A percentile compares a stretch with the other conserved stretches of the same genome.
phyloP scores from a whole-genome alignment of 2,888 invertebrate genomes.

The Urechis unicinctus region DNA sequence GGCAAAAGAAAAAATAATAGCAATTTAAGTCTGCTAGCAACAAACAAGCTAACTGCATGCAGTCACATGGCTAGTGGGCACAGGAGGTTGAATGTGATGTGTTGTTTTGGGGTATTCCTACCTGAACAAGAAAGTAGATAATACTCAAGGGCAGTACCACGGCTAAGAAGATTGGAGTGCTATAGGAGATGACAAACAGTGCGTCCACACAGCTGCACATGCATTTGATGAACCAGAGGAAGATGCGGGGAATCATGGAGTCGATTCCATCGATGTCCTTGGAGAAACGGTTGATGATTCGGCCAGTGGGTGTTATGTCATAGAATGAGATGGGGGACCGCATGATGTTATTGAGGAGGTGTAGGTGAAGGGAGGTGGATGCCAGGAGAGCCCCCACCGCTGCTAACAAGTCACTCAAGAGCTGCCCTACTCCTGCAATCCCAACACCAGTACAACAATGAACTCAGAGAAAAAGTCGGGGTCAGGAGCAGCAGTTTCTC shows the following conservation, averaged over 20 bases:
- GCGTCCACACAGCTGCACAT: constrained; percentile 22
- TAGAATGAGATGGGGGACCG: background rate
- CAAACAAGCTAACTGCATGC: too few species aligned
- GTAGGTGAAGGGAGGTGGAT: background rate
- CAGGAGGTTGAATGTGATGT: too few species aligned
- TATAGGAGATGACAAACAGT: constrained; percentile 28
- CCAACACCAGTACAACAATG: background rate
- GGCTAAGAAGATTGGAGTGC: constrained; percentile 30
- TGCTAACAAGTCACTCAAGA: background rate
- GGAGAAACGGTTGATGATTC: background rate
- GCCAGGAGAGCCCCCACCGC: background rate
- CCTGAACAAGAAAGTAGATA: constrained; percentile 30
- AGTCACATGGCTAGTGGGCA: too few species aligned
- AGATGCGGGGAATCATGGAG: background rate
- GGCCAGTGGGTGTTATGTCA: background rate
- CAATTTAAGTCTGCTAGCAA: too few species aligned
- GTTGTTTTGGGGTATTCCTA: too few species aligned
- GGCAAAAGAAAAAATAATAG: too few species aligned
- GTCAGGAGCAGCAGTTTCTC: too few species aligned
- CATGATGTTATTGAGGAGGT: background rate
- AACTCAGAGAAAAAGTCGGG: background rate
- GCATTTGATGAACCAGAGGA: constrained; percentile 18
- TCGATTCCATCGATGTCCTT: background rate
- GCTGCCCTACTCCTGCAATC: too few species aligned
- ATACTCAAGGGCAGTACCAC: constrained; percentile 26